phyloP scores from a whole-genome alignment of 2,797 vertebrate species.

The Streptopelia turtur region DNA sequence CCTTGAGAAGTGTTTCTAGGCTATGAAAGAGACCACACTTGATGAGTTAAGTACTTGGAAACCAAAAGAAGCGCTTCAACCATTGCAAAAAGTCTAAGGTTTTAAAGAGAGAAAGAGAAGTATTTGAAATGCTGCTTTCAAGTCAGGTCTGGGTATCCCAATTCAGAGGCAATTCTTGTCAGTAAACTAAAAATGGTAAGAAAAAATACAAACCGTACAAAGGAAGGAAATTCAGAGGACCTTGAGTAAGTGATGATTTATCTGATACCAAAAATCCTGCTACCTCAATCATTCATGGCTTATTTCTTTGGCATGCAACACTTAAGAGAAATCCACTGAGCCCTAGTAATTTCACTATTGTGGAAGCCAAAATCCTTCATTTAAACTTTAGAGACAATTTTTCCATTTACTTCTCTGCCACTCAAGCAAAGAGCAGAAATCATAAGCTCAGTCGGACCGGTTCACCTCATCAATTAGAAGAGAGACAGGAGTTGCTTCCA shows the following conservation, averaged over 20 bases:
- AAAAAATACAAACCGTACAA: neutral
- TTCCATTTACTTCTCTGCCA: slow-evolving; percentile 55
- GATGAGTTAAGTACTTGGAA: neutral
- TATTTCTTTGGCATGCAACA: slow-evolving; percentile 38
- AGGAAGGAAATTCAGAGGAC: neutral
- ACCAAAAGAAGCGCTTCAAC: neutral
- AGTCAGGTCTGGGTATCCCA: neutral
- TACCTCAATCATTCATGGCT: slow-evolving; percentile 8
- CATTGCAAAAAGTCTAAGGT: neutral
- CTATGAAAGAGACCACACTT: neutral
- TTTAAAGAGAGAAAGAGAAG: neutral
- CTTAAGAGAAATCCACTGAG: slow-evolving; percentile 24
- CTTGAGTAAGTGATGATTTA: slow-evolving; percentile 38
- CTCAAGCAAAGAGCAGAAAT: slow-evolving; percentile 52
- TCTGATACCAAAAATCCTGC: slow-evolving; percentile 31
- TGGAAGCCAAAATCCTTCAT: slow-evolving; percentile 21
- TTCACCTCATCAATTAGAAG: slow-evolving; percentile 58
- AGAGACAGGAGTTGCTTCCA: slow-evolving; percentile 41
- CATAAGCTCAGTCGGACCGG: slow-evolving; percentile 32
- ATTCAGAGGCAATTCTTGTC: slow-evolving; percentile 21
- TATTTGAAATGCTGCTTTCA: slow-evolving; percentile 16
- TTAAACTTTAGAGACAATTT: slow-evolving; percentile 56
- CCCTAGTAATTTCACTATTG: neutral
- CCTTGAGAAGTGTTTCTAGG: neutral
- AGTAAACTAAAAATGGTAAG: slow-evolving; percentile 38